Conservation (phyloP, 2,113 vertebrate genomes). For the Mormyrus iriodes region DNA sequence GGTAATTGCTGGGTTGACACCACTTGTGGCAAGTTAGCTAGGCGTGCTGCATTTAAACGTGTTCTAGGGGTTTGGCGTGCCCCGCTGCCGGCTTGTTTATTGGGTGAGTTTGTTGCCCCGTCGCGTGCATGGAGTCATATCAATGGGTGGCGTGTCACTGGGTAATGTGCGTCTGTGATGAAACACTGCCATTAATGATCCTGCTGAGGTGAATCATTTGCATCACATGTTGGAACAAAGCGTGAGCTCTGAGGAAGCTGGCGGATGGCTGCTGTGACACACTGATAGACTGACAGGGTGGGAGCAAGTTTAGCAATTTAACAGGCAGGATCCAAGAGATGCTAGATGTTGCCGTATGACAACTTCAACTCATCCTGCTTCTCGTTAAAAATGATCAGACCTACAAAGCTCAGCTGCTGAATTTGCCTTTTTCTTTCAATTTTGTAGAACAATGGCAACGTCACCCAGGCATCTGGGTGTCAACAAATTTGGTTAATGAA, state of each 20-base stretch:
- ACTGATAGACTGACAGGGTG: neutral
- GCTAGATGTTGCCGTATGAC: neutral
- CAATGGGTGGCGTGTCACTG: neutral
- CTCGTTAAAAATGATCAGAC: neutral
- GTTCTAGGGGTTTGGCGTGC: neutral
- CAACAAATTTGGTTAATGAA: neutral
- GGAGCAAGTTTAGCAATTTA: neutral
- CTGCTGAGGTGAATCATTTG: neutral
- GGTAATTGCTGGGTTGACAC: neutral
- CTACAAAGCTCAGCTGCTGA: neutral
- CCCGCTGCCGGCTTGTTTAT: neutral
- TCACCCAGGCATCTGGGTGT: neutral
- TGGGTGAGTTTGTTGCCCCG: neutral
- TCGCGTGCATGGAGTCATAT: neutral
- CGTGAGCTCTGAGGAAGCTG: neutral
- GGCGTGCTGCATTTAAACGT: neutral
- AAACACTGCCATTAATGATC: neutral
- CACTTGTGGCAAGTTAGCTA: neutral
- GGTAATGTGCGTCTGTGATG: neutral
- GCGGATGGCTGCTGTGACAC: neutral
- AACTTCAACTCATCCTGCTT: neutral
- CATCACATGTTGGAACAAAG: constrained; percentile 10
- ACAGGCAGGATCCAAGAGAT: neutral
- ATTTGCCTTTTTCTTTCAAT: neutral
- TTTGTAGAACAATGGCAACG: neutral